phyloP scores from a whole-genome alignment of 2,113 vertebrate genomes.

The Pseudopipra pipra region DNA sequence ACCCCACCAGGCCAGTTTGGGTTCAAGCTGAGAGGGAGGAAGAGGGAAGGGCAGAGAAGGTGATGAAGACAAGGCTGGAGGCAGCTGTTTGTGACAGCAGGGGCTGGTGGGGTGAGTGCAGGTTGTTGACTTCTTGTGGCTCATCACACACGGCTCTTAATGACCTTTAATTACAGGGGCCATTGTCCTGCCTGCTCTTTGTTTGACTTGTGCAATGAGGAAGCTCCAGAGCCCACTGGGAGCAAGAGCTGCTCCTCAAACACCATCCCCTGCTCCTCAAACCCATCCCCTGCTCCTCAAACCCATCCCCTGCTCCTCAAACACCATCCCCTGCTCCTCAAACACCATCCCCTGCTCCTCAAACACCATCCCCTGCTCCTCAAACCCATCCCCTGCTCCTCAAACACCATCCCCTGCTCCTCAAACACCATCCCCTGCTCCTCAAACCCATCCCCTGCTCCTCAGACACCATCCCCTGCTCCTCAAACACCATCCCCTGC shows the following conservation, averaged over 20 bases:
- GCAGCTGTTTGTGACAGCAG: neutral
- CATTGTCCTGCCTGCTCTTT: neutral
- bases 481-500: neutral
- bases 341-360: neutral
- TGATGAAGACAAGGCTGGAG: neutral
- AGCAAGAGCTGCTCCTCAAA: neutral
- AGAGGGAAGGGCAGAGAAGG: neutral
- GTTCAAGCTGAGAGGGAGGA: neutral
- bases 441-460: neutral
- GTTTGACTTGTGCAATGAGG: neutral
- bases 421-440: neutral
- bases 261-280: neutral
- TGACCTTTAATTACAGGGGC: slow-evolving; percentile 11
- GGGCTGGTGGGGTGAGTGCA: neutral
- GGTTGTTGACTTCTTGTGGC: neutral
- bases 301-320: neutral
- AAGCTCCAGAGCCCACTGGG: neutral
- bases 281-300: neutral
- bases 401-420: neutral
- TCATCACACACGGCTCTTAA: neutral
- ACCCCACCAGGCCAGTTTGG: neutral
- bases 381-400: neutral
- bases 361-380: neutral
- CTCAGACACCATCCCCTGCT: neutral
- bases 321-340: neutral